Evolutionary conservation across 2,888 invertebrate species (phyloP).

Genomic region (Octodonta nipae): DNA sequence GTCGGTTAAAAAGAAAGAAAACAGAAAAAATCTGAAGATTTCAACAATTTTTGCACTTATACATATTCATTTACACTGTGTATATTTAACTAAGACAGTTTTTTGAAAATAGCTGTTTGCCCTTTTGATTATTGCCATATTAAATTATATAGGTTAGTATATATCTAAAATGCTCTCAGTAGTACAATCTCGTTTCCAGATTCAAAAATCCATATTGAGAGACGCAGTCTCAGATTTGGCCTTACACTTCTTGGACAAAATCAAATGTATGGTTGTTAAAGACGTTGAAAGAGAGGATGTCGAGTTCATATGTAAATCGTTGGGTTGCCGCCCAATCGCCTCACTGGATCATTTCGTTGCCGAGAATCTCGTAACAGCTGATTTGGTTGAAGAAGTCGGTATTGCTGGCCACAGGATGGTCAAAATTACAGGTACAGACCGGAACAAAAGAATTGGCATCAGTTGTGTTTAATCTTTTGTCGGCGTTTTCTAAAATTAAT

Average conservation of each 20-base stretch:
- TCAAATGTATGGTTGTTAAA: slow-evolving; percentile 96
- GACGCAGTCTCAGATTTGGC: slow-evolving; percentile 96
- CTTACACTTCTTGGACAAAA: slow-evolving; percentile 94
- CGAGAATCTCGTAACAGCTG: slow-evolving; percentile 83
- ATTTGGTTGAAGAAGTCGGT: slow-evolving; percentile 85
- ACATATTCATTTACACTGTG: no score
- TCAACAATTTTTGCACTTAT: no score
- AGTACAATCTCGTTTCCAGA: no score
- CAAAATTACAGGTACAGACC: slow-evolving; percentile 40
- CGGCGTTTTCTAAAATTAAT: no score
- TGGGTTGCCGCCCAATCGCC: slow-evolving; percentile 90
- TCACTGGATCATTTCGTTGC: slow-evolving; percentile 94
- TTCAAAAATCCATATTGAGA: slow-evolving; percentile 62
- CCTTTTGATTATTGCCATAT: not conserved
- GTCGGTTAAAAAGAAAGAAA: no score
- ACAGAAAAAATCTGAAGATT: no score
- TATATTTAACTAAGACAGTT: no score
- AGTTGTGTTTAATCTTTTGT: no score
- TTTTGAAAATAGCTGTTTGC: no score
- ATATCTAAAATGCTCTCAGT: no score
- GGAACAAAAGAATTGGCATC: not conserved
- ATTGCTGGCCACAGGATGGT: slow-evolving; percentile 82
- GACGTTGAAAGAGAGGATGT: slow-evolving; percentile 97
- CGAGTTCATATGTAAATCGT: slow-evolving; percentile 90
- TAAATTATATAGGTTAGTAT: no score